Base-by-base conservation (phyloP, 1,140 invertebrate genomes). In the Dendroctonus valens region DNA sequence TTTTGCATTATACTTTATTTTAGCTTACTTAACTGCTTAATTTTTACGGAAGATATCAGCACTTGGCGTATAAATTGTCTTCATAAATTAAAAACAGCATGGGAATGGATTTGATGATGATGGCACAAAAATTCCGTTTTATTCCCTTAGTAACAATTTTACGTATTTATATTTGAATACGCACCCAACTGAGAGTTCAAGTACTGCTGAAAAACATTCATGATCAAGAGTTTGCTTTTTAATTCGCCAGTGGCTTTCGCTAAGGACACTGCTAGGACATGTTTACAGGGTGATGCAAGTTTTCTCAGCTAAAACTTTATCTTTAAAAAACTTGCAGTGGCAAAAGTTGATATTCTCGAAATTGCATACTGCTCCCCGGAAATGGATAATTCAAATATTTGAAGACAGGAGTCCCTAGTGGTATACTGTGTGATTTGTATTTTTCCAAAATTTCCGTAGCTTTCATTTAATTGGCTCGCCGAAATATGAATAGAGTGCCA, bases 281-380 rank as follows among this genome's bases (percentile, higher is more conserved):
- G 88, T 72, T 89, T 84, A 71, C 86, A 90, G 12, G n/a, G 83
- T 87, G 38, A 85, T 77, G 64, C 79, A 74, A 42, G 73, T 73
- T 69, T 79, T 79, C 38, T 77, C 71, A 52, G 79, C 78, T 44
- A 88, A 72, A 62, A 88, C 85, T 69, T 86, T 81, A 53, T 79
- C 80, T 67, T 84, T 83, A 68, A 82, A 88, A 14, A 83, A 81
- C 52, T 69, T 71, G 74, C 87, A 89, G 2, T 80, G 78, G 70
- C 87, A 89, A 73, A 81, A 88, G 75, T 88, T 88, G 12, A 87
- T 75, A 52, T 81, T 74, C 0, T 84, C 83, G 70, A 86, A 86
- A 89, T 69, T 46, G 81, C 83, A 68, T 86, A 88, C 38, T 79
- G 76, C 61, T 81, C 81, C n/a, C 82, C 81, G 26, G 80, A 78